These are phyloP conservation scores for Hydropsyche tenuis DNA, from an alignment of 1,140 invertebrate species.

Conservation along the genomic window DNA sequence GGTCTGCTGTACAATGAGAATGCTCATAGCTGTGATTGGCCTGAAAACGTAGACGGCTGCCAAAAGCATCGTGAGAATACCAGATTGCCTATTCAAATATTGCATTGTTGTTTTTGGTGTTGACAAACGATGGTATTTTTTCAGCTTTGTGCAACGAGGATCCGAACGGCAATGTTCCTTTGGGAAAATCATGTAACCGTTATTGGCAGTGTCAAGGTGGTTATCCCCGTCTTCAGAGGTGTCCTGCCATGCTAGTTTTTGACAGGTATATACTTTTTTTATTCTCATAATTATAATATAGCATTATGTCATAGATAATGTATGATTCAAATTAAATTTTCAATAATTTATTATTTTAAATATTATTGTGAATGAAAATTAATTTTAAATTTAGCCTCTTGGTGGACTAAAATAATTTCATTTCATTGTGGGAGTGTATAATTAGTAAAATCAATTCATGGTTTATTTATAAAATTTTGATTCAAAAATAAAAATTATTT, in stretches of 20 bases:
- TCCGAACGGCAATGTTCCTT: slow-evolving; percentile 76
- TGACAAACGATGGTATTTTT: slow-evolving; percentile 32
- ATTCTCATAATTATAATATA: background rate
- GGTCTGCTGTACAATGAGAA: slow-evolving; percentile 90
- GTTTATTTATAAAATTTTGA: too few relatives aligned
- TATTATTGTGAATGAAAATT: too few relatives aligned
- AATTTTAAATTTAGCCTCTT: too few relatives aligned
- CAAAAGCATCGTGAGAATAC: slow-evolving; percentile 88
- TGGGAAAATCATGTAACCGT: slow-evolving; percentile 88
- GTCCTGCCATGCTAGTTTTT: slow-evolving; percentile 90
- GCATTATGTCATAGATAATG: too few relatives aligned
- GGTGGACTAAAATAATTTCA: too few relatives aligned
- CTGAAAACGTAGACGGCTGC: slow-evolving; percentile 89
- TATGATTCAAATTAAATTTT: too few relatives aligned
- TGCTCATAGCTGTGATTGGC: slow-evolving; percentile 91
- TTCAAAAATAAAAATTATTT: too few relatives aligned
- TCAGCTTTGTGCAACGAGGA: slow-evolving; percentile 90
- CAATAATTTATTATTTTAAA: too few relatives aligned
- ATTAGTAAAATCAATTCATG: too few relatives aligned
- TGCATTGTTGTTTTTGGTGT: background rate
- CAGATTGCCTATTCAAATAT: too few relatives aligned
- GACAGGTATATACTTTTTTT: slow-evolving; percentile 61
- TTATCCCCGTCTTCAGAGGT: slow-evolving; percentile 86
- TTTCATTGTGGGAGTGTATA: too few relatives aligned
- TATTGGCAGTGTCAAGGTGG: slow-evolving; percentile 95